Evolutionary conservation across 2,797 vertebrate genomes (phyloP).

Genomic region (Steatocranus sp.): DNA sequence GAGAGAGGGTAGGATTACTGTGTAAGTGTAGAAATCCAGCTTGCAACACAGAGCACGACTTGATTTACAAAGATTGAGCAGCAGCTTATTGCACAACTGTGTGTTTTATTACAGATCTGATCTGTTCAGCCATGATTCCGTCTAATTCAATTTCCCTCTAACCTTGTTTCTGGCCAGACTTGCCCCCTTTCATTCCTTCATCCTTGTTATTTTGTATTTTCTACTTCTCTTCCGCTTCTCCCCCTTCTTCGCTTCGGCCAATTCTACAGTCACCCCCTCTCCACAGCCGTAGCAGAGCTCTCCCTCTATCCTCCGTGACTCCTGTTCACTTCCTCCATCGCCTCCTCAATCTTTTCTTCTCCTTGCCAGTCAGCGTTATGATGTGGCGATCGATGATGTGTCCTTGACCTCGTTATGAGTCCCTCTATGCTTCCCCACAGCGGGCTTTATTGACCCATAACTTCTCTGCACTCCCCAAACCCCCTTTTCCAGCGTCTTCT

Average conservation of each 20-base stretch:
- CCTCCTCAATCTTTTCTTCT: neutral
- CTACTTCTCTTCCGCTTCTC: neutral
- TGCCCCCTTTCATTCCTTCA: slow-evolving; percentile 44
- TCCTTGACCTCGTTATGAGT: slow-evolving; percentile 77
- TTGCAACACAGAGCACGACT: neutral
- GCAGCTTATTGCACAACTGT: neutral
- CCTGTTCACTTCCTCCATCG: neutral
- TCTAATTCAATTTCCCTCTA: slow-evolving; percentile 61
- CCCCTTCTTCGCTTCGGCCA: neutral
- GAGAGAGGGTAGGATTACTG: neutral
- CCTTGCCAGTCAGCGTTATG: slow-evolving; percentile 63
- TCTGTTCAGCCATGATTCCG: slow-evolving; percentile 45
- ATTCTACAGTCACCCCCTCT: slow-evolving; percentile 10
- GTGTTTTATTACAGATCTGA: slow-evolving; percentile 40
- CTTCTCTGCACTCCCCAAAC: slow-evolving; percentile 45
- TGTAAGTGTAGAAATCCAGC: slow-evolving; percentile 1
- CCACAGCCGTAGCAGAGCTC: slow-evolving; percentile 20
- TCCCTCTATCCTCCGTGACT: slow-evolving; percentile 8
- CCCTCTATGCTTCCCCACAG: slow-evolving; percentile 58
- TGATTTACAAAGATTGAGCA: slow-evolving; percentile 38
- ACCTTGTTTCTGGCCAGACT: slow-evolving; percentile 26
- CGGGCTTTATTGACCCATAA: slow-evolving; percentile 74
- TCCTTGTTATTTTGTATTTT: slow-evolving; percentile 42
- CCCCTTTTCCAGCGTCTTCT: neutral
- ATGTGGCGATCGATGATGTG: slow-evolving; percentile 68